Percentiles rank a stretch among this genome's conserved stretches.
phyloP scores from a whole-genome alignment of 2,113 vertebrate genomes.

The Catharus bicknelli region DNA sequence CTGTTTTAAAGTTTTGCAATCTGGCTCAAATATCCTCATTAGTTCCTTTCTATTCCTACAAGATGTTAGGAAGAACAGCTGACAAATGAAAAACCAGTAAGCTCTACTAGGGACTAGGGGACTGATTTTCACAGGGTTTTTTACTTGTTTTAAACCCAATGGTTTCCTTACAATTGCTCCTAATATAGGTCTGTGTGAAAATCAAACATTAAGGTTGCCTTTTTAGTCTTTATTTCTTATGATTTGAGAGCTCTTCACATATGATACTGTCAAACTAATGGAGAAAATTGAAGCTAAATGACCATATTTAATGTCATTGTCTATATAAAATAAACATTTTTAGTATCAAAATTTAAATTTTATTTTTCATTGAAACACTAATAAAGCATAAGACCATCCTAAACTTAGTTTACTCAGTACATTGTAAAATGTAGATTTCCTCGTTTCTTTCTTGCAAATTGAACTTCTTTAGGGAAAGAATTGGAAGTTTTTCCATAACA shows the following conservation, averaged over 20 bases:
- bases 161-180: neutral
- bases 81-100: neutral
- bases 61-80: neutral
- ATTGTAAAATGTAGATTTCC: neutral
- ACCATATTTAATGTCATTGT: neutral
- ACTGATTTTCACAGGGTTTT: neutral
- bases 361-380: neutral
- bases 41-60: rapidly evolving
- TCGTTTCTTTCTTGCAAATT: neutral
- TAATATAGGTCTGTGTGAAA: neutral
- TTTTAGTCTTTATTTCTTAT: neutral
- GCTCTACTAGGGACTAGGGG: neutral
- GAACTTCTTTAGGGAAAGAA: neutral
- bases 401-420: neutral
- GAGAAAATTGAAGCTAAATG: neutral
- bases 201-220: neutral
- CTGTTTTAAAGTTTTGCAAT: neutral
- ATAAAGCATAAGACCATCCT: neutral
- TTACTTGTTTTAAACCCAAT: neutral
- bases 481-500: neutral
- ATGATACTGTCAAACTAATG: neutral
- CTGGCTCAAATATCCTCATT: neutral
- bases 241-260: neutral
- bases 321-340: neutral
- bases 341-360: neutral